Conservation (phyloP, 2,113 vertebrate species). For the Nerophis ophidion region DNA sequence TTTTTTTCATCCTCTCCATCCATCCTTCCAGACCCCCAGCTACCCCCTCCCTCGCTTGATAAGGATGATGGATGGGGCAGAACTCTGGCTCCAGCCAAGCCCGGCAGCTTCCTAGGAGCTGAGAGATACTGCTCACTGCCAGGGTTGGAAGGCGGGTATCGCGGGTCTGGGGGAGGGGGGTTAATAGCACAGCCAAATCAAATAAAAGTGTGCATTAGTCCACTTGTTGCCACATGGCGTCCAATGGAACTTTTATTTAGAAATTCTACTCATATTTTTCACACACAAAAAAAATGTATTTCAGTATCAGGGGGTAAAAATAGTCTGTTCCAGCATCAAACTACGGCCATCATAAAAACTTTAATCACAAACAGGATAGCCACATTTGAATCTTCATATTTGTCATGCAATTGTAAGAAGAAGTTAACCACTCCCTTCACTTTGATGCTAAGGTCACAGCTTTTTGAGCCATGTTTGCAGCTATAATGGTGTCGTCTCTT, state of each 20-base stretch:
- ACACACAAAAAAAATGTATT: background rate
- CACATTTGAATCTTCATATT: no score
- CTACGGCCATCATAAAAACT: no score
- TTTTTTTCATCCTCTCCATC: conserved; percentile 13
- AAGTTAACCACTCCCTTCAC: no score
- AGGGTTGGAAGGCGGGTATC: background rate
- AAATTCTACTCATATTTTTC: background rate
- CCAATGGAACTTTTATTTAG: background rate
- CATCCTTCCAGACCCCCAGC: conserved; percentile 68
- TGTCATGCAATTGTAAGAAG: no score
- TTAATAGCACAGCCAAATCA: conserved; percentile 11
- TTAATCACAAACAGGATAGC: no score
- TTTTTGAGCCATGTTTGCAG: no score
- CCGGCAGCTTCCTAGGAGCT: conserved; percentile 77
- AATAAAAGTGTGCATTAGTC: conserved; percentile 12
- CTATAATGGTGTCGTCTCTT: no score
- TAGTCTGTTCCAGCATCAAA: no score
- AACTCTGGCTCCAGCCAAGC: conserved; percentile 83
- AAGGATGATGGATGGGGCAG: conserved; percentile 89
- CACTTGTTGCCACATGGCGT: conserved; percentile 9
- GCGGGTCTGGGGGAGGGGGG: conserved; percentile 2
- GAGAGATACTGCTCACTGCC: conserved; percentile 53
- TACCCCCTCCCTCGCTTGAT: conserved; percentile 65
- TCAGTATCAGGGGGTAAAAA: no score
- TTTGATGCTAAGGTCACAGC: no score